Base-by-base conservation (phyloP, 2,113 vertebrate species). In the Urocolius indicus region DNA sequence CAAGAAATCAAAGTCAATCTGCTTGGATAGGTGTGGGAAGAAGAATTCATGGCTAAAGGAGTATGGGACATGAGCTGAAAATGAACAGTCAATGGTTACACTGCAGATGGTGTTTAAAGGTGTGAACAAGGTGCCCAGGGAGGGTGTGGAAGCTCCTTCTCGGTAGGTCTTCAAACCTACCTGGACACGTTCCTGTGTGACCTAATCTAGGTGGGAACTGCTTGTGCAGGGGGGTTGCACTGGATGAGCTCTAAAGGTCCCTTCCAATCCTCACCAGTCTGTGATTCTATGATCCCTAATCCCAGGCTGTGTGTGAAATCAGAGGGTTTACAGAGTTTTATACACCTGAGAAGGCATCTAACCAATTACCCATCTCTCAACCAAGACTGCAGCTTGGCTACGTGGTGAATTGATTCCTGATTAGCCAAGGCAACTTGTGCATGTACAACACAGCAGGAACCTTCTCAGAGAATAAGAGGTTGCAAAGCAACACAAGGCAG, bases 311-410 rank as follows among this genome's bases (percentile, higher is more conserved):
- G 24, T 7, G 10, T 0, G 8, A 34, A 52, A 38, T 2, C 68
- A 43, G 51, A n/a, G 13, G 13, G 3, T 46, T 68, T 41, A 27
- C 59, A 34, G 43, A 0, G 5, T 13, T 59, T 11, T 13, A 8
- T 51, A 6, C 38, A 41, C 12, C 38, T 41, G 9, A 41, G 9
- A 41, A 41, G 38, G 12, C 38, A 27, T 6, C 15, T 32, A 68
- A 45, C 18, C 68, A 20, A 1, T 10, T 19, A 1, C 0, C 3
- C 4, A 29, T 5, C 18, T 59, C 62, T 32, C 9, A 22, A 22
- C 20, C 7, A 46, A 91, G 45, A 27, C 0, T 5, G 41, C 0
- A 58, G 76, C 59, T 75, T 2, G 1, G 15, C 61, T 29, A 4
- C 3, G 1, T 0, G 11, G 29, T 6, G 14, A 23, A 41, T n/a